Base-by-base conservation (phyloP, 2,888 invertebrate species). In the Synergus umbraculus region DNA sequence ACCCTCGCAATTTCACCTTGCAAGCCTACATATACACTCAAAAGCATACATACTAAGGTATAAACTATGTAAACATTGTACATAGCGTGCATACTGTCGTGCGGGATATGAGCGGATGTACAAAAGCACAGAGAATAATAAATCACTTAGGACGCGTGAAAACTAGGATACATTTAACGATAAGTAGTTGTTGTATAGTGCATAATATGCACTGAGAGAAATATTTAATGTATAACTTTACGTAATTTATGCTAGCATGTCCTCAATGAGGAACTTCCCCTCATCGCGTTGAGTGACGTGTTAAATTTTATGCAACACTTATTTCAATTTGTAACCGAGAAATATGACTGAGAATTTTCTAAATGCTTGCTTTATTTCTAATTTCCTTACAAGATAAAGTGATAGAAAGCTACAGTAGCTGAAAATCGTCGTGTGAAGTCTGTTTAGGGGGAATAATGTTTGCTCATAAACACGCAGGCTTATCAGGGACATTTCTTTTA, bases 101-200 rank as follows among this genome's bases (percentile, higher is more conserved):
- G 73, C 54, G 37, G 9, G 54, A 58, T 58, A 73, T 44, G 69
- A 69, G 69, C 49, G 69, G 69, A 69, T 69, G 69, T 69, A 69
- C 69, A 49, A 69, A 69, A 69, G 49, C 73, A 54, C 37, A 73
- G 73, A 58, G 41, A 49, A 73, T 73, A 73, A 73, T 73, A 73
- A 54, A 73, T 73, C 54, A 73, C 41, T 54, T 73, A 73, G 73
- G 54, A 54, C 54, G 73, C 73, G 54, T 73, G 73, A 73, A 73
- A 73, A 73, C 73, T 73, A 73, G 73, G 73, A 73, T 58, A 41
- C 73, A 73, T 73, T 58, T 73, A 37, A 37, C 54, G 73, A 73
- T 73, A 58, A 73, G 73, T 54, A 73, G 49, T 73, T 37, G 29
- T 22, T 54, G 67, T 67, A 46, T 54, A 73, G 49, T 73, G 67